Percentiles rank a stretch among this genome's conserved stretches.
phyloP scores from a whole-genome alignment of 2,888 invertebrate genomes.

The Amiota communis region DNA sequence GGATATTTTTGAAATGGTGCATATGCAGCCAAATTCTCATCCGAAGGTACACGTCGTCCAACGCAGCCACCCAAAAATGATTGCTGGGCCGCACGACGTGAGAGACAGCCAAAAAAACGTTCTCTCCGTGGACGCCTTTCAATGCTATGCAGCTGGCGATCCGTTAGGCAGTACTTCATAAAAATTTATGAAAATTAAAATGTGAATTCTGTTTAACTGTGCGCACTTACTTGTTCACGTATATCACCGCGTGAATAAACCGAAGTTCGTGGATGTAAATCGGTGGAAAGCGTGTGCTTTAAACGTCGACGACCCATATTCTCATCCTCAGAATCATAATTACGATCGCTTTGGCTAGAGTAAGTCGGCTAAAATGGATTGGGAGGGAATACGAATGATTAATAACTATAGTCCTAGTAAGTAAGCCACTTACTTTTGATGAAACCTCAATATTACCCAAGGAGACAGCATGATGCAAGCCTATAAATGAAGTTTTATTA shows the following conservation, averaged over 20 bases:
- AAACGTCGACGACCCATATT: slow-evolving; percentile 81
- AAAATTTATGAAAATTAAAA: neutral
- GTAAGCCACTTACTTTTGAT: slow-evolving; percentile 64
- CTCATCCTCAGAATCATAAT: slow-evolving; percentile 88
- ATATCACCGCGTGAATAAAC: slow-evolving; percentile 89
- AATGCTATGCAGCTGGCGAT: slow-evolving; percentile 86
- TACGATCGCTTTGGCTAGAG: slow-evolving; percentile 74
- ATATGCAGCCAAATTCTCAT: slow-evolving; percentile 89
- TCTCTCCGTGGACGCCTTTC: slow-evolving; percentile 78
- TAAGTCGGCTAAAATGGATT: slow-evolving; percentile 51
- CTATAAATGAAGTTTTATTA: slow-evolving; percentile 56
- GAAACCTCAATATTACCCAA: slow-evolving; percentile 73
- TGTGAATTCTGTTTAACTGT: neutral
- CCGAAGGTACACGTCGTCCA: slow-evolving; percentile 87
- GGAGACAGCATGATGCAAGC: slow-evolving; percentile 73
- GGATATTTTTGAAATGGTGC: slow-evolving; percentile 87
- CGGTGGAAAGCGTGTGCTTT: slow-evolving; percentile 75
- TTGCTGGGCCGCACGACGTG: slow-evolving; percentile 74
- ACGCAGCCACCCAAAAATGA: slow-evolving; percentile 91
- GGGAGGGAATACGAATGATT: neutral
- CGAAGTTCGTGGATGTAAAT: slow-evolving; percentile 71
- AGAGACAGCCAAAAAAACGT: slow-evolving; percentile 89
- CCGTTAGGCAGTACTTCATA: slow-evolving; percentile 88
- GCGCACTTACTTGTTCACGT: slow-evolving; percentile 80
- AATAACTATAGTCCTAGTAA: neutral